These are phyloP conservation scores for Petrosia ficiformis DNA, from an alignment of 37 sponge, comb jelly and placozoan genomes.

Conservation along the genomic window DNA sequence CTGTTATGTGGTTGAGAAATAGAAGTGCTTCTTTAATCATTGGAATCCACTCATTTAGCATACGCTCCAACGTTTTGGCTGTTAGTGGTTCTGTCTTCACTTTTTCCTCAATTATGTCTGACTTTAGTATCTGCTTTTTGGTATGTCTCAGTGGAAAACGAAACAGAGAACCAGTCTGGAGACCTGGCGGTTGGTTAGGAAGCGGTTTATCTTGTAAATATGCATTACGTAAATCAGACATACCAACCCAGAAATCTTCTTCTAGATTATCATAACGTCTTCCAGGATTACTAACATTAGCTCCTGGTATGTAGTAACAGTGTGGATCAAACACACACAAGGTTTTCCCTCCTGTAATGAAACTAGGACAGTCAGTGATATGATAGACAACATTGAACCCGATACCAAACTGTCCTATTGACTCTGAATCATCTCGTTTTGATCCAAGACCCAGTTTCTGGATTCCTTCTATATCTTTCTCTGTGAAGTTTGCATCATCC, in stretches of 20 bases:
- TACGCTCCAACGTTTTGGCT: background rate
- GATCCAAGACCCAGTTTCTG: constrained; percentile 54
- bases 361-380: constrained; percentile 72
- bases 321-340: constrained; percentile 51
- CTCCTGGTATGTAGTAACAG: constrained; percentile 21
- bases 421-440: constrained; percentile 41
- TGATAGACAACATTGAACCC: constrained; percentile 80
- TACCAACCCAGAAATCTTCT: background rate
- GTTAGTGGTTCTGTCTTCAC: too few relatives aligned
- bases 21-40: too few relatives aligned
- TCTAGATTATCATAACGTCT: constrained; percentile 9
- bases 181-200: too few relatives aligned
- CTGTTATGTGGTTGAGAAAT: too few relatives aligned
- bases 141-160: too few relatives aligned
- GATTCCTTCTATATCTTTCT: constrained; percentile 63
- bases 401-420: constrained; percentile 70
- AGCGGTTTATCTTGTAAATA: too few relatives aligned
- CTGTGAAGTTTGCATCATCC: constrained; percentile 55
- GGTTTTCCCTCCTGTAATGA: constrained; percentile 35
- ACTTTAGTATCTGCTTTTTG: too few relatives aligned
- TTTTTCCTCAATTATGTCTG: too few relatives aligned
- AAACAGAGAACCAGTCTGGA: too few relatives aligned
- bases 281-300: constrained; percentile 7
- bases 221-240: background rate
- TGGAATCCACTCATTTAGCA: background rate